Percentiles rank a stretch among this genome's conserved stretches.
Evolutionary conservation across 2,797 vertebrate genomes (phyloP).

Genomic region (Chrysocyon brachyurus): DNA sequence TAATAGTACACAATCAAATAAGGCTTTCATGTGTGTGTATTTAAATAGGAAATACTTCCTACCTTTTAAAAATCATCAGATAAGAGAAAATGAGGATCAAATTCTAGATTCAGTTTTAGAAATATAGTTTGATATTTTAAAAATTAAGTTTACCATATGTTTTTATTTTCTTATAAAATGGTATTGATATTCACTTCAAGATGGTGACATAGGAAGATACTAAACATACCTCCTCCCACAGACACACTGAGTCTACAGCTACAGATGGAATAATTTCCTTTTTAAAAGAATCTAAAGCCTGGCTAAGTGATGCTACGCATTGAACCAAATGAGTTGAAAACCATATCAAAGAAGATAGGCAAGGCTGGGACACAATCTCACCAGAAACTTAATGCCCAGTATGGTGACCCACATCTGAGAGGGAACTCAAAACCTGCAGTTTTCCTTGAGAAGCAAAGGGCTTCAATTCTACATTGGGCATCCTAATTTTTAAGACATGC

Average conservation of each 20-base stretch:
- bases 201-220: background rate
- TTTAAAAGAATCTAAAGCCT: background rate
- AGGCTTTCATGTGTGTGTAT: accelerated
- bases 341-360: background rate
- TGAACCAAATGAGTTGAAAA: background rate
- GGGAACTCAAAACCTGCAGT: background rate
- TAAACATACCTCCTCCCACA: background rate
- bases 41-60: background rate
- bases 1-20: background rate
- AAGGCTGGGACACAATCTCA: background rate
- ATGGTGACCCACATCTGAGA: background rate
- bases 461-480: background rate
- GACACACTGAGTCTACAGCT: background rate
- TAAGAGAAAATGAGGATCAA: background rate
- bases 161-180: background rate
- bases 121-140: background rate
- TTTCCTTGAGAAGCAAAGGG: background rate
- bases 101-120: background rate
- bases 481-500: background rate
- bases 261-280: background rate
- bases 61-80: background rate
- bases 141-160: background rate
- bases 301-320: background rate
- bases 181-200: background rate
- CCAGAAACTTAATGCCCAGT: background rate